A percentile compares a stretch with the other conserved stretches of the same genome.
These are phyloP conservation scores for Ectemnius lituratus DNA, from an alignment of 2,888 invertebrate genomes.

Conservation along the genomic window DNA sequence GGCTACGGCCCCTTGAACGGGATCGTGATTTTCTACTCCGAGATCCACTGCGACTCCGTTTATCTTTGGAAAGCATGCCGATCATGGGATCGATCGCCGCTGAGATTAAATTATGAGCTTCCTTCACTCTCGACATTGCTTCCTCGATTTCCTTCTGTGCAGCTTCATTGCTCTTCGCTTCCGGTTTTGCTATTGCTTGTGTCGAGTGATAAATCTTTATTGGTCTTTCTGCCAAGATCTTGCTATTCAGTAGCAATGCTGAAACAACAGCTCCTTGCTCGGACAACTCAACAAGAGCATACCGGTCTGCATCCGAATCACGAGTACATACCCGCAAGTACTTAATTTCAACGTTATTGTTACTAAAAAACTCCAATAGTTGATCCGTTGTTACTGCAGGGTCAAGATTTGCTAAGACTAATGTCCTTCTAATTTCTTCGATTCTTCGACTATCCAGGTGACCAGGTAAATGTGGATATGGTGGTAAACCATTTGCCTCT, in stretches of 20 bases:
- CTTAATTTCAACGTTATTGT: conserved; percentile 93
- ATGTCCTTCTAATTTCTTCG: conserved; percentile 97
- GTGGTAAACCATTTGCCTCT: conserved; percentile 88
- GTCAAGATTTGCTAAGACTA: conserved; percentile 89
- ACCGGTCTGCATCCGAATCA: conserved; percentile 86
- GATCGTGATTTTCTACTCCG: conserved; percentile 81
- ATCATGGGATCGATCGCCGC: conserved; percentile 96
- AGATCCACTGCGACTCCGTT: conserved; percentile 82
- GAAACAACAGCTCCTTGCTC: conserved; percentile 93
- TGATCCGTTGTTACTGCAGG: conserved; percentile 86
- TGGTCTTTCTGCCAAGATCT: conserved; percentile 85
- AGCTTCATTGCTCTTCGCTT: conserved; percentile 96
- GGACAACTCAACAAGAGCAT: conserved; percentile 94
- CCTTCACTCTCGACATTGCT: conserved; percentile 97
- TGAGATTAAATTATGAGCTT: conserved; percentile 96
- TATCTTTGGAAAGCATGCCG: conserved; percentile 91
- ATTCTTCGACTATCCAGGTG: conserved; percentile 92
- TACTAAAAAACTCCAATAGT: conserved; percentile 91
- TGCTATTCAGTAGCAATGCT: conserved; percentile 91
- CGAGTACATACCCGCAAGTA: conserved; percentile 95
- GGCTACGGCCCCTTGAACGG: conserved; percentile 80
- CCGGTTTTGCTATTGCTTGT: conserved; percentile 94
- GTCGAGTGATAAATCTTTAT: conserved; percentile 93
- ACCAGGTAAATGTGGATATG: conserved; percentile 94
- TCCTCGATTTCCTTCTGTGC: conserved; percentile 97